Conservation (phyloP, 2,888 invertebrate genomes). For the Hyalella azteca region DNA sequence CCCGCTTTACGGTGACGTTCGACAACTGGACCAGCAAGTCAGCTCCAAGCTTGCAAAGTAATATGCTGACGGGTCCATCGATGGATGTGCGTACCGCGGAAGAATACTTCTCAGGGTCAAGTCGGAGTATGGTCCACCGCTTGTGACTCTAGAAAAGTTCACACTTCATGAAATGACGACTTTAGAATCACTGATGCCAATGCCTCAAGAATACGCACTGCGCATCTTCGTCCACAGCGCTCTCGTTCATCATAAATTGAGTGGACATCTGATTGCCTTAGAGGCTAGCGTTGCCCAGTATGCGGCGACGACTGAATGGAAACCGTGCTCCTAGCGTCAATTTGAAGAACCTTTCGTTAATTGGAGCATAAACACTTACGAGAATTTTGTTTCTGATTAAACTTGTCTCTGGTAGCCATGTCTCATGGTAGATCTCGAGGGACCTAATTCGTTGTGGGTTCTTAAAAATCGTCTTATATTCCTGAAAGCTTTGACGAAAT, state of each 20-base stretch:
- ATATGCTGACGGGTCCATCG: background rate
- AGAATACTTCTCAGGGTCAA: constrained; percentile 19
- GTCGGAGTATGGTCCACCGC: background rate
- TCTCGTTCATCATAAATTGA: background rate
- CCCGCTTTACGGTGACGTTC: constrained; percentile 40
- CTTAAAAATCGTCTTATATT: constrained; percentile 18
- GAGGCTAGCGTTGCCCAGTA: constrained; percentile 38
- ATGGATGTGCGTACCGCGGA: constrained; percentile 39
- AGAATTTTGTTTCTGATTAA: background rate
- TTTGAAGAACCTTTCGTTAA: constrained; percentile 15
- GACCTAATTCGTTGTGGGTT: constrained; percentile 31
- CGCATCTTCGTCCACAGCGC: constrained; percentile 31
- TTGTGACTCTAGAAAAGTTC: background rate
- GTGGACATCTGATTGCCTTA: background rate
- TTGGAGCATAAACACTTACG: constrained; percentile 16
- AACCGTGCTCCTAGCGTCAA: background rate
- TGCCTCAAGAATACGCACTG: background rate
- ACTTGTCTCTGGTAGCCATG: background rate
- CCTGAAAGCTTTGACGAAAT: background rate
- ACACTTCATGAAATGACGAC: constrained; percentile 23
- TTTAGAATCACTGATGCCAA: background rate
- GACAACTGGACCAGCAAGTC: constrained; percentile 17
- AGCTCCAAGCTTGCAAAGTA: background rate
- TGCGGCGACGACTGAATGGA: background rate
- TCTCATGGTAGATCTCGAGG: constrained; percentile 30